Conservation (phyloP, 1,140 invertebrate genomes). For the Papilio polytes region DNA sequence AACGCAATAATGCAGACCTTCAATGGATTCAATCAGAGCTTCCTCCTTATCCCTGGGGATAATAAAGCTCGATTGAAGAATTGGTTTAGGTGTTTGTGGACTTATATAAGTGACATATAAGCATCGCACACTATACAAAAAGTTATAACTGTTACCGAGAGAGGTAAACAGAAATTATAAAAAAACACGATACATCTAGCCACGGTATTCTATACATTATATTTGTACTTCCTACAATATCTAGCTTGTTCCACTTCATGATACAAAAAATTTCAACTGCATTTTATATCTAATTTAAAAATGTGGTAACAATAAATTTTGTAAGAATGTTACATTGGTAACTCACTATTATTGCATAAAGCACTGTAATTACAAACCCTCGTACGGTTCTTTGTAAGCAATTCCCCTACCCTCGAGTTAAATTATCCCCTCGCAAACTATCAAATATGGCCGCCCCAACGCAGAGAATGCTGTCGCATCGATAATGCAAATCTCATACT, state of each 20-base stretch:
- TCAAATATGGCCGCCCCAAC: constrained; percentile 36
- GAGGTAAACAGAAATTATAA: no score
- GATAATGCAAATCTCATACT: constrained; percentile 34
- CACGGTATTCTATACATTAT: no score
- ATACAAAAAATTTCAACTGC: no score
- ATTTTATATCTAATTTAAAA: no score
- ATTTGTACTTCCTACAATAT: no score
- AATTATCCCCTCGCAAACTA: constrained; percentile 34
- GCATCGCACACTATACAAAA: no score
- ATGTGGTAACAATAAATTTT: no score
- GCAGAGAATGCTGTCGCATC: constrained; percentile 33
- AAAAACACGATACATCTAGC: no score
- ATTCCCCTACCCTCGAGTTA: background rate
- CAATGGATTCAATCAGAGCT: background rate
- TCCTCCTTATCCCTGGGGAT: background rate
- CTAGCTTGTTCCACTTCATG: no score
- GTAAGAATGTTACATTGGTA: background rate
- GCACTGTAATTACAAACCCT: background rate
- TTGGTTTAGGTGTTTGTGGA: background rate
- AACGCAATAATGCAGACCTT: background rate
- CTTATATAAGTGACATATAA: no score
- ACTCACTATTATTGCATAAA: background rate
- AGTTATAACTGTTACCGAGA: no score
- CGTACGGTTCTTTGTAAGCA: background rate
- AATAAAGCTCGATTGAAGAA: background rate